Base-by-base conservation (phyloP, 2,797 vertebrate genomes). In the Pseudochromis fuscus region DNA sequence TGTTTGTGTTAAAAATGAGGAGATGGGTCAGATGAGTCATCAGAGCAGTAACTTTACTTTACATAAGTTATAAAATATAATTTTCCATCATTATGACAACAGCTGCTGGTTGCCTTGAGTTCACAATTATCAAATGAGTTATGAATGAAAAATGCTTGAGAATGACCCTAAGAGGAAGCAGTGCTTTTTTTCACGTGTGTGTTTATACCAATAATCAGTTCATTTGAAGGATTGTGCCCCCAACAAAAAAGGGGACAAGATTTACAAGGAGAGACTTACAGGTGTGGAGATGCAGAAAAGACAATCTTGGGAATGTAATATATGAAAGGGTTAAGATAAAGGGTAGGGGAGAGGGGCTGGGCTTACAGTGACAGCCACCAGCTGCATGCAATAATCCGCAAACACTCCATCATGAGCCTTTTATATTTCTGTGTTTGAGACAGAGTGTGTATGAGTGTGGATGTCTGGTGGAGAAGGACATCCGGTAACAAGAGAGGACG, bases 401-500 rank as follows among this genome's bases (percentile, higher is more conserved):
- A n/a, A 67, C 59, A 33, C 72, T 78, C 49, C 63, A 75, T 84
- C 73, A 72, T 42, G 25, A 77, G 61, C 61, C 49, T 57, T 77
- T 74, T 79, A 83, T 77, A 82, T 82, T 77, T 85, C 62, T 72
- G 53, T 82, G 73, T 81, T 53, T 72, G 70, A 84, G 60, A 73
- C 70, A 35, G 71, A 46, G 63, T 72, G 68, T 76, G 59, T 61
- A 71, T 55, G 67, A 77, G 66, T 46, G 75, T 53, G 63, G 60
- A 82, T 69, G 77, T 88, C 78, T 85, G 73, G 57, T 46, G 71
- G 82, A 84, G 49, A 69, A 83, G 71, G 57, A 76, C 85, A 85
- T 90, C 85, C 73, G 66, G 91, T 88, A 91, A 93, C 82, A 86
- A 81, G 87, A 91, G 88, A 91, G 75, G 72, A 82, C 24, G 24